Conservation (phyloP, 2,888 invertebrate species). For the Polylopha cassiicola region DNA sequence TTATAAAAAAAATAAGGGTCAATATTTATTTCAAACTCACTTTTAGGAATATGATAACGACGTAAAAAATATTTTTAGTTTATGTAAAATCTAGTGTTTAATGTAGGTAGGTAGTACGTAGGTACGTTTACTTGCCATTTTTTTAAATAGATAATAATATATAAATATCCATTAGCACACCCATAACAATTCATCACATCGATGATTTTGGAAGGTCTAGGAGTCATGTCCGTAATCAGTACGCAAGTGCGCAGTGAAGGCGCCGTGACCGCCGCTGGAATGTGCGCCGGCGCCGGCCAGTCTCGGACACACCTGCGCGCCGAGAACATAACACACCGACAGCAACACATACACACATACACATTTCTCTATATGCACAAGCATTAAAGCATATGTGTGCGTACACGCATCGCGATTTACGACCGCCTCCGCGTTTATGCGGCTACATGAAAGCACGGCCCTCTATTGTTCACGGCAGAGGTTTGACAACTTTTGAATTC, state of each 20-base stretch:
- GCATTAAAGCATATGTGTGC: slow-evolving; percentile 23
- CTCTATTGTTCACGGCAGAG: slow-evolving; percentile 28
- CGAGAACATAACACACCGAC: slow-evolving; percentile 33
- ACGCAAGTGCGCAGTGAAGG: slow-evolving; percentile 28
- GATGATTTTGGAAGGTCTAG: background rate
- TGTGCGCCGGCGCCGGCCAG: slow-evolving; percentile 80
- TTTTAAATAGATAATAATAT: too few species aligned
- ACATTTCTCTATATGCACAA: slow-evolving; percentile 31
- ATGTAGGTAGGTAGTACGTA: too few species aligned
- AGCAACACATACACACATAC: slow-evolving; percentile 28
- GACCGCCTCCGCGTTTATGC: slow-evolving; percentile 32
- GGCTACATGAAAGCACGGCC: slow-evolving; percentile 37
- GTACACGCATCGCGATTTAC: slow-evolving; percentile 42
- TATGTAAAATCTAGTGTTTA: too few species aligned
- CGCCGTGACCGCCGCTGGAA: slow-evolving; percentile 73
- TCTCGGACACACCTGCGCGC: slow-evolving; percentile 81
- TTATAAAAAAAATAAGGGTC: too few species aligned
- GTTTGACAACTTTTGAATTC: slow-evolving; percentile 7
- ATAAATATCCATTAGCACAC: too few species aligned
- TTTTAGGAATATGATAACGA: too few species aligned
- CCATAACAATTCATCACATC: background rate
- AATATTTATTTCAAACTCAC: too few species aligned
- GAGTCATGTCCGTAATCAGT: slow-evolving; percentile 27
- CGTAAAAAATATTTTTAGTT: too few species aligned
- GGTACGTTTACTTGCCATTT: too few species aligned